phyloP scores from a whole-genome alignment of 2,797 vertebrate genomes.

The Sebastes oblongus region DNA sequence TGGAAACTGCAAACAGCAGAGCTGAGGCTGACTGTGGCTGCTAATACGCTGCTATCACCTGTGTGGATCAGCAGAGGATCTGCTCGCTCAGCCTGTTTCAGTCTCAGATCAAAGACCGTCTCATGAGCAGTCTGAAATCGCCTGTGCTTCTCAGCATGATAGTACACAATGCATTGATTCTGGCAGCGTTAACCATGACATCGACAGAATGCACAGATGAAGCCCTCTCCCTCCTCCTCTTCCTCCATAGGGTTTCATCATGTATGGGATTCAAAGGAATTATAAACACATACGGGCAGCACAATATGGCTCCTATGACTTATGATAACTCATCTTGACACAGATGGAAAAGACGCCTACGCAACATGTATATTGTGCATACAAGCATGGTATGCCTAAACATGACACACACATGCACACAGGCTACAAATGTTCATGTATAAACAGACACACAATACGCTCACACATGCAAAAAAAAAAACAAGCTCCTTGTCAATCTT shows the following conservation, averaged over 20 bases:
- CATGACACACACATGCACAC: neutral
- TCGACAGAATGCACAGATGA: conserved; percentile 15
- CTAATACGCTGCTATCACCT: conserved; percentile 49
- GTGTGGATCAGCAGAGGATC: conserved; percentile 29
- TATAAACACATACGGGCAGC: neutral
- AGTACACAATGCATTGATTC: conserved; percentile 45
- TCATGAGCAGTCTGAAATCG: conserved; percentile 52
- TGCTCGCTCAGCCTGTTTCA: conserved; percentile 42
- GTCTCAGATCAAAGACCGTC: conserved; percentile 57
- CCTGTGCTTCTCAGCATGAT: conserved; percentile 50
- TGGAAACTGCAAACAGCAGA: conserved; percentile 24
- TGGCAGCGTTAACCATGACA: conserved; percentile 32
- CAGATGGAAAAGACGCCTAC: neutral
- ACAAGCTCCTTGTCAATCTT: neutral
- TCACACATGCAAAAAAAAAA: neutral
- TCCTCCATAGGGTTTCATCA: conserved; percentile 12
- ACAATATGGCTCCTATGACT: neutral
- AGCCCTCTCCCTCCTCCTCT: neutral
- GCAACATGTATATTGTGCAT: neutral
- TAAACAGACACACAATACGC: neutral
- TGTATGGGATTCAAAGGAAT: conserved; percentile 31
- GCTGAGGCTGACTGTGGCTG: conserved; percentile 37
- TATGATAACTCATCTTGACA: conserved; percentile 19
- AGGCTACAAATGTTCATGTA: neutral
- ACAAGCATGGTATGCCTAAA: neutral